Evolutionary conservation across 1,140 invertebrate species (phyloP).

Genomic region (Zaprionus tsacasi): DNA sequence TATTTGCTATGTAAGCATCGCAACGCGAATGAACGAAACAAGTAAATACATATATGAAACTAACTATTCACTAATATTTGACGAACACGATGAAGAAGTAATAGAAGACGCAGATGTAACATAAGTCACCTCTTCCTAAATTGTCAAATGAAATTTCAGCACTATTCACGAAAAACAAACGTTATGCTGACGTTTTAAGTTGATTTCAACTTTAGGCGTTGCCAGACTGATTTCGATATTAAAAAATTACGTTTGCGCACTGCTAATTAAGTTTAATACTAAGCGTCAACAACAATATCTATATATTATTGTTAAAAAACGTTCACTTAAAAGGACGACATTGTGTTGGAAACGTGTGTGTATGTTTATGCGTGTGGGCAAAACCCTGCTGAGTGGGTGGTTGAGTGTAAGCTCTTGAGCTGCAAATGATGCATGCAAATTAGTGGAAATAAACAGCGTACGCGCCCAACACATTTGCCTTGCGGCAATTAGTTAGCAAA

Average conservation of each 20-base stretch:
- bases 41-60: conserved; percentile 28
- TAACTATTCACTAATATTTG: conserved; percentile 15
- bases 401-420: conserved; percentile 28
- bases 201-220: not conserved
- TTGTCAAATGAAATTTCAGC: not conserved
- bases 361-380: not conserved
- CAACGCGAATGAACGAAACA: not conserved
- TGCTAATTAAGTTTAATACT: not conserved
- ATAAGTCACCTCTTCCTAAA: not conserved
- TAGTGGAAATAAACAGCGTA: conserved; percentile 65
- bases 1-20: conserved; percentile 66
- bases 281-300: not conserved
- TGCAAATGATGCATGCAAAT: conserved; percentile 77
- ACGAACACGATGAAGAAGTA: conserved; percentile 6
- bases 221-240: conserved; percentile 1
- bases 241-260: not conserved
- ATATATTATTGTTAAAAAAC: not conserved
- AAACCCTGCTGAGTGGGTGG: conserved; percentile 18
- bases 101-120: not conserved
- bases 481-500: conserved; percentile 77
- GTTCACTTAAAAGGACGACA: not conserved
- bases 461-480: conserved; percentile 50
- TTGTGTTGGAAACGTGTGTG: not conserved
- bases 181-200: too few species aligned
- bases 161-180: not conserved